A percentile compares a stretch with the other conserved stretches of the same genome.
Evolutionary conservation across 2,797 vertebrate genomes (phyloP).

Genomic region (Eupleurogrammus muticus): DNA sequence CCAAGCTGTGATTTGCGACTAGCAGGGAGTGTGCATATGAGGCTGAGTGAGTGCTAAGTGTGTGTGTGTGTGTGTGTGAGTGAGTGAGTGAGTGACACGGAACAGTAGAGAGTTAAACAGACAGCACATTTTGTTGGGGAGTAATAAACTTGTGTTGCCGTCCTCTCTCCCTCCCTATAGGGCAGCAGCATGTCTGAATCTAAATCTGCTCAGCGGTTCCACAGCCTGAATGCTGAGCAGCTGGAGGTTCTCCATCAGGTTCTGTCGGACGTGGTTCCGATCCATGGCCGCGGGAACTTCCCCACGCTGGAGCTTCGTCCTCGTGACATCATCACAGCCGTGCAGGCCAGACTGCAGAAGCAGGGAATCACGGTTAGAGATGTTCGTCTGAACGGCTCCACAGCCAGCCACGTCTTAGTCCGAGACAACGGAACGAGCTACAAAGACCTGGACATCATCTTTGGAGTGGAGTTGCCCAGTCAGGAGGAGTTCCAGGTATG

Average conservation of each 20-base stretch:
- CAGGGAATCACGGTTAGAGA: constrained; percentile 91
- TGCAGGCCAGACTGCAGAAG: constrained; percentile 88
- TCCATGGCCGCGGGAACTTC: constrained; percentile 97
- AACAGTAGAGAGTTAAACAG: constrained; percentile 36
- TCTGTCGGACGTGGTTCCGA: constrained; percentile 91
- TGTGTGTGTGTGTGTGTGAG: constrained; percentile 13
- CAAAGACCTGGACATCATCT: constrained; percentile 98
- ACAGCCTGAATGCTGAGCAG: constrained; percentile 93
- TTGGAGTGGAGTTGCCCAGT: constrained; percentile 91
- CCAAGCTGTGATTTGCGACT: constrained; percentile 79
- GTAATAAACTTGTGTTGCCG: constrained; percentile 39
- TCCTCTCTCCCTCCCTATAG: constrained; percentile 43
- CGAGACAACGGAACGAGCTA: constrained; percentile 92
- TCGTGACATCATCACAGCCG: constrained; percentile 92
- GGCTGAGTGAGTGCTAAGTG: constrained; percentile 39
- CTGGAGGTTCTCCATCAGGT: constrained; percentile 93
- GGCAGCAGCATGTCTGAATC: constrained; percentile 88
- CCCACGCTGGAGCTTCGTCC: constrained; percentile 95
- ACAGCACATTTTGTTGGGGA: constrained; percentile 28
- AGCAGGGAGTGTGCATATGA: constrained; percentile 48
- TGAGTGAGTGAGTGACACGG: not conserved
- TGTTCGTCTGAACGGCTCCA: constrained; percentile 95
- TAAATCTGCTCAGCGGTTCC: constrained; percentile 89
- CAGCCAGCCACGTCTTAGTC: constrained; percentile 94
- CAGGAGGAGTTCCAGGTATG: constrained; percentile 91